A percentile compares a stretch with the other conserved stretches of the same genome.
Evolutionary conservation across 2,113 vertebrate genomes (phyloP).

Genomic region (Thalassoma bifasciatum): DNA sequence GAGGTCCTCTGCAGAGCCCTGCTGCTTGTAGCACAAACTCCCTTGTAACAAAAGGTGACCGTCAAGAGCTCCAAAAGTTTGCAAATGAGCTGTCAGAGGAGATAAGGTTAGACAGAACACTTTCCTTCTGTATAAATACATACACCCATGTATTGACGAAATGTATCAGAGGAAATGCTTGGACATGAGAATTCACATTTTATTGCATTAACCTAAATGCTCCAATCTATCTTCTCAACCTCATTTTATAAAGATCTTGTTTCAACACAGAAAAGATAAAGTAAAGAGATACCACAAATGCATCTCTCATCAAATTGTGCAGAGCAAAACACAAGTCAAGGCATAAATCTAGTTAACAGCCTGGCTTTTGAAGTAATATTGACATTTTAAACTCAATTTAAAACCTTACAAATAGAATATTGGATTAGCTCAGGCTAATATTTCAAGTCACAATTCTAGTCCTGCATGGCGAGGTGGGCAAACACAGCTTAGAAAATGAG

Average conservation of each 20-base stretch:
- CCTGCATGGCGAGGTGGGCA: slow-evolving; percentile 45
- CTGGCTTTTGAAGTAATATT: slow-evolving; percentile 74
- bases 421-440: slow-evolving; percentile 76
- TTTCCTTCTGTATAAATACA: slow-evolving; percentile 18
- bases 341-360: slow-evolving; percentile 60
- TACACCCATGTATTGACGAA: slow-evolving; percentile 6
- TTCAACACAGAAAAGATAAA: slow-evolving; percentile 28
- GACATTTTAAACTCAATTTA: slow-evolving; percentile 81
- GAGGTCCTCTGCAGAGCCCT: slow-evolving; percentile 50
- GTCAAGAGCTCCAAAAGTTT: slow-evolving; percentile 45
- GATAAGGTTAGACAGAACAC: slow-evolving; percentile 24
- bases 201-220: slow-evolving; percentile 41
- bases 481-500: slow-evolving; percentile 64
- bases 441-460: slow-evolving; percentile 70
- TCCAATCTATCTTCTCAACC: slow-evolving; percentile 32
- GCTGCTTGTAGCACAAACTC: slow-evolving; percentile 36
- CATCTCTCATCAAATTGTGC: slow-evolving; percentile 36
- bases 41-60: slow-evolving; percentile 44
- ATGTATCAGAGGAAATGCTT: slow-evolving; percentile 16
- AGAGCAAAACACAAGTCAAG: slow-evolving; percentile 38
- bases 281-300: slow-evolving; percentile 30
- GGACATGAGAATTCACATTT: slow-evolving; percentile 20
- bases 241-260: slow-evolving; percentile 21
- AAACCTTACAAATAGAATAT: slow-evolving; percentile 73
- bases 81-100: slow-evolving; percentile 42